These are phyloP conservation scores for Betta splendens DNA, from an alignment of 2,797 vertebrate genomes.

Conservation along the genomic window DNA sequence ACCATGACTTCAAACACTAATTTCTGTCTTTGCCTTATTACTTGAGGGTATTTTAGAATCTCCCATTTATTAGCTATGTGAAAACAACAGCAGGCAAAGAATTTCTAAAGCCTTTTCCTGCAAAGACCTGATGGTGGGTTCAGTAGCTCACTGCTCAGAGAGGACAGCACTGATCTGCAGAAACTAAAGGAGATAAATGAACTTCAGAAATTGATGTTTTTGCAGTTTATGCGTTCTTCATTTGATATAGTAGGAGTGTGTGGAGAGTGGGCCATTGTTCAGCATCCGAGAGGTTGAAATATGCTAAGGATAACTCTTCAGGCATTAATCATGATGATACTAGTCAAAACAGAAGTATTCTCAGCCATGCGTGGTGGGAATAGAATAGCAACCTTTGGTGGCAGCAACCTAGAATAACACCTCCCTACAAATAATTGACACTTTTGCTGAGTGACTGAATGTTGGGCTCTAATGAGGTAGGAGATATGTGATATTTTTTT, in stretches of 20 bases:
- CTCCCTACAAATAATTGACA: slow-evolving; percentile 48
- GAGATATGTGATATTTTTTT: slow-evolving; percentile 51
- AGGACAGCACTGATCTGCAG: not conserved
- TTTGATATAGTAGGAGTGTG: slow-evolving; percentile 4
- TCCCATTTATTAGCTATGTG: too few relatives aligned
- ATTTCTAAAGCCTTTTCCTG: not conserved
- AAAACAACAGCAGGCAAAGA: too few relatives aligned
- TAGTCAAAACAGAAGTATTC: slow-evolving; percentile 13
- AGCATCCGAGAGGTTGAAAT: slow-evolving; percentile 8
- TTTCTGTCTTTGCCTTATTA: not conserved
- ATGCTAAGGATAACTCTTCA: slow-evolving; percentile 19
- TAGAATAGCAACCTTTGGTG: slow-evolving; percentile 30
- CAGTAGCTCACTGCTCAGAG: not conserved
- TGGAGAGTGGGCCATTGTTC: slow-evolving; percentile 15
- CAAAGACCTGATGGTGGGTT: slow-evolving; percentile 3
- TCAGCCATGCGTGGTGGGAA: slow-evolving; percentile 16
- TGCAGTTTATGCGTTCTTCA: slow-evolving; percentile 3
- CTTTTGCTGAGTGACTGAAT: slow-evolving; percentile 57
- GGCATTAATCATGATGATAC: slow-evolving; percentile 21
- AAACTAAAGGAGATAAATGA: slow-evolving; percentile 1
- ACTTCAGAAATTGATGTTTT: slow-evolving; percentile 7
- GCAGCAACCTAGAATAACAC: slow-evolving; percentile 43
- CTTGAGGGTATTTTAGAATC: not conserved
- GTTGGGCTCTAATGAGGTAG: slow-evolving; percentile 59
- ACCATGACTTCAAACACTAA: not conserved